Conservation (phyloP, 2,113 vertebrate genomes). For the Natator depressus region DNA sequence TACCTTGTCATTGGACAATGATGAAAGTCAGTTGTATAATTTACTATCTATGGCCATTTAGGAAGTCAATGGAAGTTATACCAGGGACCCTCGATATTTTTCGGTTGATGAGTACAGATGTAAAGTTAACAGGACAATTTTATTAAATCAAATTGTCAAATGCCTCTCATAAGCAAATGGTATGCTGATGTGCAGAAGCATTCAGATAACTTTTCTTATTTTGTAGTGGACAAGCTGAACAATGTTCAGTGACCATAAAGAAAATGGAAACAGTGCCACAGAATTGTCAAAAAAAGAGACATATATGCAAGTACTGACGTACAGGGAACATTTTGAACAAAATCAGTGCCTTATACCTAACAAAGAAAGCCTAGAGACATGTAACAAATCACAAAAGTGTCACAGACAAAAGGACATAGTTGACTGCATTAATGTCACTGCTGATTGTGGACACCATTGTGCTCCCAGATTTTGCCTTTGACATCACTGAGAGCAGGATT, state of each 20-base stretch:
- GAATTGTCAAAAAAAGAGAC: conserved; percentile 12
- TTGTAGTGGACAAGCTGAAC: background rate
- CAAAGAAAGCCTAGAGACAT: fast-evolving
- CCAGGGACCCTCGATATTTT: background rate
- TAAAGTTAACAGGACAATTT: background rate
- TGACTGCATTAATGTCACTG: background rate
- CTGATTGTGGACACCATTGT: fast-evolving
- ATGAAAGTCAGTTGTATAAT: conserved; percentile 25
- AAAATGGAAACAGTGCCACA: background rate
- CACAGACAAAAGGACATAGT: background rate
- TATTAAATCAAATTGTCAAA: background rate
- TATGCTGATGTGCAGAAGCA: background rate
- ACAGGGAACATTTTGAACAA: background rate
- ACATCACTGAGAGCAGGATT: background rate
- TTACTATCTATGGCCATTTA: background rate
- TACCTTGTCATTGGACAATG: conserved; percentile 35
- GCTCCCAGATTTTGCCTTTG: background rate
- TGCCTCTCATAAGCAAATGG: background rate
- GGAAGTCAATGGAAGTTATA: background rate
- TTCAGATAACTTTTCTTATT: background rate
- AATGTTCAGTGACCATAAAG: conserved; percentile 3
- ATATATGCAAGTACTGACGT: background rate
- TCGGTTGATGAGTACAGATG: background rate
- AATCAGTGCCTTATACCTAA: background rate
- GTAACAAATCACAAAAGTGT: background rate